Evolutionary conservation across 2,888 invertebrate genomes (phyloP).

Genomic region (Lepidochitona cinerea): DNA sequence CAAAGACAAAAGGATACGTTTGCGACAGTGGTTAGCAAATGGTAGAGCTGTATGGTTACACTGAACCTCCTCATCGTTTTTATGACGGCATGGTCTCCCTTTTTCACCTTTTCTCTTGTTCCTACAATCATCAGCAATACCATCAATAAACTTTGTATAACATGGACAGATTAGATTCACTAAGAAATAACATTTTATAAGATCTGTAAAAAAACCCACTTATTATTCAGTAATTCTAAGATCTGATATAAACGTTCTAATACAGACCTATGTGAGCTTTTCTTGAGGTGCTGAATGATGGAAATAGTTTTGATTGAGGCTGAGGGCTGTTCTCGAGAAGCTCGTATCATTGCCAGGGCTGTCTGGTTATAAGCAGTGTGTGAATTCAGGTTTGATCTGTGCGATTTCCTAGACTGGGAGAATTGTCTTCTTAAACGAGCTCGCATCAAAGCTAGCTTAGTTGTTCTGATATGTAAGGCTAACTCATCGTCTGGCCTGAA

Average conservation of each 20-base stretch:
- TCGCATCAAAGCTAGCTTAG: conserved; percentile 56
- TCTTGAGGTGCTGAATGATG: conserved; percentile 33
- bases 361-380: conserved; percentile 41
- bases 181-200: neutral
- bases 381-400: conserved; percentile 44
- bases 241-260: neutral
- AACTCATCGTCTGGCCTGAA: conserved; percentile 7
- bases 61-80: conserved; percentile 53
- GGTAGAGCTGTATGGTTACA: conserved; percentile 76
- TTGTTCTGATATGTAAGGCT: conserved; percentile 42
- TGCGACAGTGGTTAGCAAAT: conserved; percentile 85
- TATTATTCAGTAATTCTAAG: neutral
- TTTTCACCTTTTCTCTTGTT: conserved; percentile 40
- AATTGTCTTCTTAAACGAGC: conserved; percentile 72
- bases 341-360: conserved; percentile 65
- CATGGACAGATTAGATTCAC: neutral
- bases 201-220: neutral
- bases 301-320: conserved; percentile 50
- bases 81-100: conserved; percentile 50
- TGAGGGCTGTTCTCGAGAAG: conserved; percentile 55
- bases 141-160: neutral
- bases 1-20: conserved; percentile 76
- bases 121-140: conserved; percentile 31
- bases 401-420: conserved; percentile 68
- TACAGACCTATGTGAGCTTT: neutral